These are phyloP conservation scores for Drosophila tristis DNA, from an alignment of 1,140 invertebrate genomes.

Conservation along the genomic window DNA sequence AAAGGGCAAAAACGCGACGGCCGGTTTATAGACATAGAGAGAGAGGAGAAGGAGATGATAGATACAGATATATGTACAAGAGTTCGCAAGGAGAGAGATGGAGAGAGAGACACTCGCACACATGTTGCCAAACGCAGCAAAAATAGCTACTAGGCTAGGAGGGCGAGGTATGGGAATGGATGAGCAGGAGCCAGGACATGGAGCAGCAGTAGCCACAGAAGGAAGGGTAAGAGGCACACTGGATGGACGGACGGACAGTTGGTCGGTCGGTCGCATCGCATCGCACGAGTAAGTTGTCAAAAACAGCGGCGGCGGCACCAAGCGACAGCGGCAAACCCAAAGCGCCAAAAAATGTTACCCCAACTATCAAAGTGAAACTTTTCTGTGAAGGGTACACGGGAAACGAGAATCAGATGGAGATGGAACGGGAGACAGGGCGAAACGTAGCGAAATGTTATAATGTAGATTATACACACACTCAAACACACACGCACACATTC, in stretches of 20 bases:
- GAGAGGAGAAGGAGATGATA: neutral
- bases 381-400: slow-evolving; percentile 26
- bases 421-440: neutral
- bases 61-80: slow-evolving; percentile 15
- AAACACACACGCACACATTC: slow-evolving; percentile 18
- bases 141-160: slow-evolving; percentile 20
- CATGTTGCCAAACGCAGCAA: slow-evolving; percentile 65
- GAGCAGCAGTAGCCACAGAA: neutral
- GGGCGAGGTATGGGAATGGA: neutral
- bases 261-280: slow-evolving; percentile 11
- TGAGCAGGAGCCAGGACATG: neutral
- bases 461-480: slow-evolving; percentile 57
- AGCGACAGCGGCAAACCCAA: slow-evolving; percentile 55
- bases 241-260: slow-evolving; percentile 20
- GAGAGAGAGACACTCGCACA: slow-evolving; percentile 34
- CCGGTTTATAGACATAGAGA: slow-evolving; percentile 15
- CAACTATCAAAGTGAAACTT: slow-evolving; percentile 76
- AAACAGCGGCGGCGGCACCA: slow-evolving; percentile 47
- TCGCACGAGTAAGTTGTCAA: slow-evolving; percentile 76
- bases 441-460: slow-evolving; percentile 45
- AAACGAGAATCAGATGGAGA: neutral
- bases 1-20: slow-evolving; percentile 35
- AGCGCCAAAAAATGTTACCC: slow-evolving; percentile 69
- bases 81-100: neutral
- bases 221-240: neutral